Base-by-base conservation (phyloP, 2,888 invertebrate species). In the Brenthis hecate region DNA sequence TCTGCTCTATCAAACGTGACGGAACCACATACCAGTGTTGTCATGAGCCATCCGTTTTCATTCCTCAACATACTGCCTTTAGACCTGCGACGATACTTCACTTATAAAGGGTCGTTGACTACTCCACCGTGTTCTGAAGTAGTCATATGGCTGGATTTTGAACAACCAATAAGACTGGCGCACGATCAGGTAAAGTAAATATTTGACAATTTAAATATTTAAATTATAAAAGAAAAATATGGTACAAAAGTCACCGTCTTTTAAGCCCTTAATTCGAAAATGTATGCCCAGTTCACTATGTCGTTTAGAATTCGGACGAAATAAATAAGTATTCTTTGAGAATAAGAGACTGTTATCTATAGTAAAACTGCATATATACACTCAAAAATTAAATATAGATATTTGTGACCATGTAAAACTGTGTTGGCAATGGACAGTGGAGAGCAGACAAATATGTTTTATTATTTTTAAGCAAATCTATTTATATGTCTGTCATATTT, bases 71-170 rank as follows among this genome's bases (percentile, higher is more conserved):
- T 95, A 56, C 78, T 95, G 67, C 93, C 91, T 0, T 84, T 86
- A 57, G 92, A 94, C 78, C 85, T 94, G 70, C 83, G 94, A 51
- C 87, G 94, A 53, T 98, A 97, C 88, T 98, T 96, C 91, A 97
- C 97, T 0, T 98, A 98, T 83, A 93, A 94, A 56, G 98, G 98
- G 0, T 97, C 97, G 0, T 84, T 98, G 74, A 98, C 98, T 4
- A 98, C 98, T 2, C 97, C 97, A 2, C 98, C 98, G 0, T 96
- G 96, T 77, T 94, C 94, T 28, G 98, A 98, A 90, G 95, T 96
- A 61, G 98, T 98, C 54, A 95, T 95, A 54, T 98, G 97, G 97
- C 94, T 98, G 69, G 96, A 98, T 78, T 97, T 96, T 79, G 94
- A 95, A 76, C 93, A 95, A 71, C 95, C 96, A 0, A 94, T 97